These are phyloP conservation scores for Pristionchus pacificus DNA, from an alignment of 1,140 invertebrate species.

Conservation along the genomic window DNA sequence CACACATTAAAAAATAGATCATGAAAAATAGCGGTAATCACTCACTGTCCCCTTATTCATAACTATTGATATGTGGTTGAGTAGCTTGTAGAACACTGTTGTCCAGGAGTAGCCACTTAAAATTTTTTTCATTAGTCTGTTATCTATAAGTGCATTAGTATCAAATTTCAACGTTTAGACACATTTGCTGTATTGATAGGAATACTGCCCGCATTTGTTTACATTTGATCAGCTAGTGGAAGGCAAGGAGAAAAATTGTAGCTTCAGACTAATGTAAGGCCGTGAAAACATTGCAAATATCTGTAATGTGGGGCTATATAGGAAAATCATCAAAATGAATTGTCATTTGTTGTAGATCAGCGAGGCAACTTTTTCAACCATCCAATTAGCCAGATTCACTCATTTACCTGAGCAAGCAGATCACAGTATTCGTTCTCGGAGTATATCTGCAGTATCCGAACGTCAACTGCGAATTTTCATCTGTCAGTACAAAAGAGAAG, in stretches of 20 bases:
- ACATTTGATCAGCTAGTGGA: too few relatives aligned
- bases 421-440: slow-evolving; percentile 43
- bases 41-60: slow-evolving; percentile 46
- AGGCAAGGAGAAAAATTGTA: too few relatives aligned
- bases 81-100: slow-evolving; percentile 49
- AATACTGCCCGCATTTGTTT: not conserved
- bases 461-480: slow-evolving; percentile 39
- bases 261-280: too few relatives aligned
- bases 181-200: not conserved
- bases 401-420: slow-evolving; percentile 45
- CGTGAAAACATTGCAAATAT: too few relatives aligned
- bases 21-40: too few relatives aligned
- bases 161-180: slow-evolving; percentile 1
- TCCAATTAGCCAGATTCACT: not conserved
- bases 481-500: slow-evolving; percentile 49
- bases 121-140: not conserved
- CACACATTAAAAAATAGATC: too few relatives aligned
- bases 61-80: slow-evolving; percentile 45
- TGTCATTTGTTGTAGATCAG: not conserved
- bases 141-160: not conserved
- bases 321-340: too few relatives aligned
- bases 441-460: slow-evolving; percentile 49
- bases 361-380: not conserved
- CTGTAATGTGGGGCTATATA: too few relatives aligned
- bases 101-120: slow-evolving; percentile 46